Percentiles rank a stretch among this genome's conserved stretches.
Conservation (phyloP, 2,888 invertebrate species). For the Microctonus hyperodae region DNA sequence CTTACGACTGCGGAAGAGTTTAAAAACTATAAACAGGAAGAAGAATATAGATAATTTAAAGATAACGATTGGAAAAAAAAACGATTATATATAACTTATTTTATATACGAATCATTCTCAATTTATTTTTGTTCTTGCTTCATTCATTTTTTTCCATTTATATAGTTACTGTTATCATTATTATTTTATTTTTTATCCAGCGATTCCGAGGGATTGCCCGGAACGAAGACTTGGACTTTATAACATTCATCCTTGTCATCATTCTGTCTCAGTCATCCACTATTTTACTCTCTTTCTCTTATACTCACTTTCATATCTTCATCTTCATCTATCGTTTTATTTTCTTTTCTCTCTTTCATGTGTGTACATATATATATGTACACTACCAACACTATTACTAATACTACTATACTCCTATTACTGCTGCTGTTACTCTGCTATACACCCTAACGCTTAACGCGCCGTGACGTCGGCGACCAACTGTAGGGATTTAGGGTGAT, state of each 20-base stretch:
- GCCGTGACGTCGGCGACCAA: conserved; percentile 22
- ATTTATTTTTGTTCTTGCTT: neutral
- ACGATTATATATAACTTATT: neutral
- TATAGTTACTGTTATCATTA: neutral
- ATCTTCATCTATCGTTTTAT: conserved; percentile 17
- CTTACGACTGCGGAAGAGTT: neutral
- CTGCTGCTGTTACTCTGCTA: neutral
- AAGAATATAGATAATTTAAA: neutral
- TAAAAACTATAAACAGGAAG: neutral
- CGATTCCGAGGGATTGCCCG: neutral
- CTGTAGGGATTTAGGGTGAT: conserved; percentile 28
- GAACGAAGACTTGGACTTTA: conserved; percentile 17
- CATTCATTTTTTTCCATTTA: neutral
- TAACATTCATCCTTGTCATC: conserved; percentile 9
- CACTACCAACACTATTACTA: neutral
- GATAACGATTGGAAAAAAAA: neutral
- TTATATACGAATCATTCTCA: neutral
- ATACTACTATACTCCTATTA: neutral
- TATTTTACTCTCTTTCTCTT: conserved; percentile 5
- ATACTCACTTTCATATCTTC: neutral
- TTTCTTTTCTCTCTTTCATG: neutral
- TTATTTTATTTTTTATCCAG: neutral
- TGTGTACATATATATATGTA: neutral
- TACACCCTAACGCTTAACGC: conserved; percentile 18
- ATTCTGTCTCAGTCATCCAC: neutral